Percentiles rank a stretch among this genome's conserved stretches.
Conservation (phyloP, 2,888 invertebrate genomes). For the Hyposoter dolosus region DNA sequence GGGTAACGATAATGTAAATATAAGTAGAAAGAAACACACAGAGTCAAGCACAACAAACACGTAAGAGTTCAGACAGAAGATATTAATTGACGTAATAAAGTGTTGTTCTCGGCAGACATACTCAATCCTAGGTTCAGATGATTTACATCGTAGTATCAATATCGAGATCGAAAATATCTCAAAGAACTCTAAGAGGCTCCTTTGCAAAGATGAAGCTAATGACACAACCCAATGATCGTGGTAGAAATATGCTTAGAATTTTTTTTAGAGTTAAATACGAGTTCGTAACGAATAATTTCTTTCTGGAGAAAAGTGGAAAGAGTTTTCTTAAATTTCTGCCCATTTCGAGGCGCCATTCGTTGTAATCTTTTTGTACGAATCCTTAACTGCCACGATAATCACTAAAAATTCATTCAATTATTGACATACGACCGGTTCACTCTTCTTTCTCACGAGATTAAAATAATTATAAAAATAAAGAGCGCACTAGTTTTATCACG, state of each 20-base stretch:
- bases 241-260: neutral
- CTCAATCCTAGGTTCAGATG: conserved; percentile 42
- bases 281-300: neutral
- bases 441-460: neutral
- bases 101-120: conserved; percentile 65
- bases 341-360: neutral
- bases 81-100: conserved; percentile 62
- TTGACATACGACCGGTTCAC: neutral
- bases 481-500: neutral
- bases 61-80: conserved; percentile 45
- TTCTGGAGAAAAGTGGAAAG: neutral
- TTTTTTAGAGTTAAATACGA: neutral
- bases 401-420: neutral
- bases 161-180: conserved; percentile 4
- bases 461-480: neutral
- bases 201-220: neutral
- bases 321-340: neutral
- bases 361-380: conserved; percentile 9
- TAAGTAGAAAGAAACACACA: conserved; percentile 31
- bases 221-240: neutral
- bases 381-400: neutral
- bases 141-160: neutral
- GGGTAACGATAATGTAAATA: conserved; percentile 54
- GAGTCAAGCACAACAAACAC: conserved; percentile 76
- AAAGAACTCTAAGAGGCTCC: neutral